A percentile compares a stretch with the other conserved stretches of the same genome.
These are phyloP conservation scores for Nemopilema nomurai DNA, from an alignment of 30 jellyfish, hydroid and myxozoan species.

Conservation along the genomic window DNA sequence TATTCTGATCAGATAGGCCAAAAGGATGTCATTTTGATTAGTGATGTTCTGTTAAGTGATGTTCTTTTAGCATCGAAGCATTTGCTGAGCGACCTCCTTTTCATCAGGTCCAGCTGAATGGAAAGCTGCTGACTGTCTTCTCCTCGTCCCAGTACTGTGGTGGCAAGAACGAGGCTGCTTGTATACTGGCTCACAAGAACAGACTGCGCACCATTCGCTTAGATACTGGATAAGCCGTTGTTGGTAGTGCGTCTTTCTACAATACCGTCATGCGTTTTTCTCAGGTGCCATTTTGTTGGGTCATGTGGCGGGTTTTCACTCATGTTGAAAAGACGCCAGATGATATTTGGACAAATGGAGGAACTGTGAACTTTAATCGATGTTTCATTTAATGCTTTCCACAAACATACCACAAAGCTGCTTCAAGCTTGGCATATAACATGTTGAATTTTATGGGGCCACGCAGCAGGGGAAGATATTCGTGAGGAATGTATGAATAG, in stretches of 20 bases:
- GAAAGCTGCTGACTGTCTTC: constrained; percentile 66
- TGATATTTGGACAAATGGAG: too few species aligned
- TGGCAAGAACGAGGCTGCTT: constrained; percentile 77
- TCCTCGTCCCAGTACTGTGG: constrained; percentile 76
- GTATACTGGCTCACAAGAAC: constrained; percentile 60
- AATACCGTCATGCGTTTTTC: background rate
- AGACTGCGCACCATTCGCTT: constrained; percentile 61
- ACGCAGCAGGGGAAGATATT: too few species aligned
- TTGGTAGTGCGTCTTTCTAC: background rate
- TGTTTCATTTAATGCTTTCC: too few species aligned
- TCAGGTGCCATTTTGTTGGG: too few species aligned
- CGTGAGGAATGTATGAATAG: too few species aligned
- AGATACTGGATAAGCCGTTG: constrained; percentile 51
- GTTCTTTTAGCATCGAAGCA: background rate
- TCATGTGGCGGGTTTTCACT: too few species aligned
- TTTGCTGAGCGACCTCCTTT: background rate
- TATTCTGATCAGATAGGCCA: too few species aligned
- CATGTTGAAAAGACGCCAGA: too few species aligned
- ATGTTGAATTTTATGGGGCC: too few species aligned
- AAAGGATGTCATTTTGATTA: background rate
- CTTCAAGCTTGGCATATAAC: too few species aligned
- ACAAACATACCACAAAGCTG: too few species aligned
- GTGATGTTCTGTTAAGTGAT: background rate
- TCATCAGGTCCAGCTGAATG: constrained; percentile 61
- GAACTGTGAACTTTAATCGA: too few species aligned